Percentiles rank a stretch among this genome's conserved stretches.
These are phyloP conservation scores for Poeciliopsis gracilis DNA, from an alignment of 2,797 vertebrate species.

Conservation along the genomic window DNA sequence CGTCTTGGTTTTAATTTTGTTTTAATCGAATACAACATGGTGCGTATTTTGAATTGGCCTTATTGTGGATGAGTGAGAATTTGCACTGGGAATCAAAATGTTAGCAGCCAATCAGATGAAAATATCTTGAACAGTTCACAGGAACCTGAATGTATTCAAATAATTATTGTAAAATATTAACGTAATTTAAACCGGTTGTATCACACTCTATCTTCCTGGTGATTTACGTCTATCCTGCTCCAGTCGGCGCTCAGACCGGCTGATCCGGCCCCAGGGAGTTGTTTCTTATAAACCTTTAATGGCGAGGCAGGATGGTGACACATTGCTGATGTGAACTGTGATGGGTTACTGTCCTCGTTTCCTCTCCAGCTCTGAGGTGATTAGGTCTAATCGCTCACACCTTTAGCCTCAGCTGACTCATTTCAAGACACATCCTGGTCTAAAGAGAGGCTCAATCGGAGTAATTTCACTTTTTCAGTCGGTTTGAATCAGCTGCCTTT, in stretches of 20 bases:
- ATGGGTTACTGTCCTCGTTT: slow-evolving; percentile 8
- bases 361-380: slow-evolving; percentile 18
- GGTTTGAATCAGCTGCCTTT: not conserved
- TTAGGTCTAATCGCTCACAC: slow-evolving; percentile 42
- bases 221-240: not conserved
- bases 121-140: no score
- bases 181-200: no score
- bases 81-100: no score
- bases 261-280: slow-evolving; percentile 12
- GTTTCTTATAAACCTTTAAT: slow-evolving; percentile 47
- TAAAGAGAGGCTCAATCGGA: not conserved
- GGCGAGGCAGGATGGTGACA: not conserved
- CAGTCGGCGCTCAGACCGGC: not conserved
- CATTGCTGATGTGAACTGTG: not conserved
- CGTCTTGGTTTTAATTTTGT: no score
- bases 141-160: no score
- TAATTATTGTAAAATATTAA: no score
- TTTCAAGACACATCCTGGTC: slow-evolving; percentile 30
- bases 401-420: slow-evolving; percentile 22
- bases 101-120: no score
- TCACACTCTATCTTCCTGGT: no score
- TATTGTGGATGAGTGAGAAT: no score
- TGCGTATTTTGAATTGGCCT: no score
- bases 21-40: no score
- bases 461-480: not conserved